Evolutionary conservation across 1,140 invertebrate genomes (phyloP).

Genomic region (Gryon sp.): DNA sequence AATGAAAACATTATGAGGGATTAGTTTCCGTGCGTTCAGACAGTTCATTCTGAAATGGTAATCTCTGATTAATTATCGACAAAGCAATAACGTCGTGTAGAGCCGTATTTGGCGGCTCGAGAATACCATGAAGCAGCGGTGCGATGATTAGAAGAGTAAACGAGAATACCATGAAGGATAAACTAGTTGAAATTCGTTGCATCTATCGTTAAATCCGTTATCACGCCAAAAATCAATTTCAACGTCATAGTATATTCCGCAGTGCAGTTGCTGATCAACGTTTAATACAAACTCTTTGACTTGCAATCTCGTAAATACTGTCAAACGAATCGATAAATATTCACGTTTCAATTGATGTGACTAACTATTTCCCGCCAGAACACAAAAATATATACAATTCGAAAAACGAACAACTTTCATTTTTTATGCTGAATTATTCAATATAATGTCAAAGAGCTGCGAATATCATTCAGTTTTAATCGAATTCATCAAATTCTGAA

Average conservation of each 20-base stretch:
- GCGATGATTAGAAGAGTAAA: constrained; percentile 60
- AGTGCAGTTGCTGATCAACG: constrained; percentile 27
- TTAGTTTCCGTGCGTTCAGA: constrained; percentile 34
- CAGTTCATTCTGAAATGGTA: constrained; percentile 54
- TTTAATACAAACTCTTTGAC: constrained; percentile 54
- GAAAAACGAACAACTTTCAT: neutral
- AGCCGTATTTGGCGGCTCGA: constrained; percentile 30
- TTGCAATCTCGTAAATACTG: constrained; percentile 49
- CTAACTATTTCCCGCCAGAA: neutral
- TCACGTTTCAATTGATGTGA: constrained; percentile 30
- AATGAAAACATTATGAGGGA: constrained; percentile 53
- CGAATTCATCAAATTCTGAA: no score
- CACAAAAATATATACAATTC: neutral
- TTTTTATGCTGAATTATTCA: no score
- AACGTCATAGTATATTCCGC: constrained; percentile 34
- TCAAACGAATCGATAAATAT: constrained; percentile 56
- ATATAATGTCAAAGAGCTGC: no score
- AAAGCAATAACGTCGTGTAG: constrained; percentile 49
- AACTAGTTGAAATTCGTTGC: constrained; percentile 67
- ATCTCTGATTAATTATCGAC: constrained; percentile 63
- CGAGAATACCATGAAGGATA: constrained; percentile 53
- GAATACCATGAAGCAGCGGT: constrained; percentile 13
- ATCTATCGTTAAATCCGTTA: constrained; percentile 55
- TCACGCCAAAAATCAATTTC: constrained; percentile 68
- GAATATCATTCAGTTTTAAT: no score